phyloP scores from a whole-genome alignment of 2,113 vertebrate genomes.

The Zonotrichia leucophrys region DNA sequence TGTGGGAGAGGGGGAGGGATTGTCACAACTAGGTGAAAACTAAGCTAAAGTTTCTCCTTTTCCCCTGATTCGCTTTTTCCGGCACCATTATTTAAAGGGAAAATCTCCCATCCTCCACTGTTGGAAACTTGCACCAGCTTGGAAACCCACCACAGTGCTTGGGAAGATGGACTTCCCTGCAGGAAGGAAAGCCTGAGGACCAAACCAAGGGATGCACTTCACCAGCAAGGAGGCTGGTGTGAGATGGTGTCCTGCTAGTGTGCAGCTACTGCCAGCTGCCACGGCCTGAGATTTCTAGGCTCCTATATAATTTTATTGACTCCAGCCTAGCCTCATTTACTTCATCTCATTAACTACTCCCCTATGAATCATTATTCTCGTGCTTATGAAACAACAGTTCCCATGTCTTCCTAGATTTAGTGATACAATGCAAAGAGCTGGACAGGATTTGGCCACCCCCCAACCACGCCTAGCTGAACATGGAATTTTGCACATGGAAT shows the following conservation, averaged over 20 bases:
- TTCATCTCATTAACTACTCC: neutral
- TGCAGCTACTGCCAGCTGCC: neutral
- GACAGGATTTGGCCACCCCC: neutral
- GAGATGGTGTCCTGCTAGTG: neutral
- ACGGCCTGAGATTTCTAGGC: neutral
- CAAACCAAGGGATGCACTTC: neutral
- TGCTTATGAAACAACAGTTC: neutral
- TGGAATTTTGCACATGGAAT: neutral
- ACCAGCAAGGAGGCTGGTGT: neutral
- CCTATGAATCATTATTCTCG: neutral
- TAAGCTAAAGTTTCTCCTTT: neutral
- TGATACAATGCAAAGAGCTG: neutral
- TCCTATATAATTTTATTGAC: neutral
- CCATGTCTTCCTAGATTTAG: neutral
- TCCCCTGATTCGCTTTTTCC: neutral
- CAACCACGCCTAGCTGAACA: neutral
- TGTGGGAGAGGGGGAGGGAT: accelerated
- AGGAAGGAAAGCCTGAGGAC: neutral
- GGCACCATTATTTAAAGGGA: neutral
- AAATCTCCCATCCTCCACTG: neutral
- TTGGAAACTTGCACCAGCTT: neutral
- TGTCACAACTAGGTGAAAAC: neutral
- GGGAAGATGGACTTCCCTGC: neutral
- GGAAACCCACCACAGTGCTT: neutral
- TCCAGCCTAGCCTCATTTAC: neutral